A percentile compares a stretch with the other conserved stretches of the same genome.
Conservation (phyloP, 2,888 invertebrate genomes). For the Phaedon cochleariae region DNA sequence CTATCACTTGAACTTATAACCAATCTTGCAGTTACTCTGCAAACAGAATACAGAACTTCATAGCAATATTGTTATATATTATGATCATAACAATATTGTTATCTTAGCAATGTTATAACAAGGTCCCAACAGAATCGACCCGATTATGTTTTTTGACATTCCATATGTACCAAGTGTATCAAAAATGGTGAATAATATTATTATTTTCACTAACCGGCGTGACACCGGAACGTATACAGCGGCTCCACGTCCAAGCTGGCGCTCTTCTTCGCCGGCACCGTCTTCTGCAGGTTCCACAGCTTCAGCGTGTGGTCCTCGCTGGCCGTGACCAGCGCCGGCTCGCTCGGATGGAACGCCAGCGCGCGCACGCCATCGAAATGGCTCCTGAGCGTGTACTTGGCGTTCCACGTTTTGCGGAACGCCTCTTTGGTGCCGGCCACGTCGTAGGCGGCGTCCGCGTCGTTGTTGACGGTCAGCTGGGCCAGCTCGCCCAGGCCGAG, state of each 20-base stretch:
- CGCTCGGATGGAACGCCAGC: constrained; percentile 92
- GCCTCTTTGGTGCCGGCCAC: constrained; percentile 87
- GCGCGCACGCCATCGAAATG: constrained; percentile 94
- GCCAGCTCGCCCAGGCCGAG: constrained; percentile 87
- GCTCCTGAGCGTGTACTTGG: constrained; percentile 94
- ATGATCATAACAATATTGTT: no score
- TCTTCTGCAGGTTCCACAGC: constrained; percentile 98
- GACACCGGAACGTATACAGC: constrained; percentile 86
- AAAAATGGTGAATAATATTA: no score
- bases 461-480: constrained; percentile 96
- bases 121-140: no score
- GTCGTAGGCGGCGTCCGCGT: constrained; percentile 91
- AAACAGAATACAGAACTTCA: no score
- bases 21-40: no score
- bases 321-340: constrained; percentile 96
- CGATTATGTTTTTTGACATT: no score
- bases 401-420: constrained; percentile 91
- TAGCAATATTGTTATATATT: no score
- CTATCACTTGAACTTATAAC: no score
- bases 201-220: constrained; percentile 65
- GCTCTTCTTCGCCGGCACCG: constrained; percentile 96
- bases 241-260: constrained; percentile 98
- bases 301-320: constrained; percentile 99
- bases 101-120: no score
- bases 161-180: no score